phyloP scores from a whole-genome alignment of 2,113 vertebrate genomes.

The Meleagris gallopavo region DNA sequence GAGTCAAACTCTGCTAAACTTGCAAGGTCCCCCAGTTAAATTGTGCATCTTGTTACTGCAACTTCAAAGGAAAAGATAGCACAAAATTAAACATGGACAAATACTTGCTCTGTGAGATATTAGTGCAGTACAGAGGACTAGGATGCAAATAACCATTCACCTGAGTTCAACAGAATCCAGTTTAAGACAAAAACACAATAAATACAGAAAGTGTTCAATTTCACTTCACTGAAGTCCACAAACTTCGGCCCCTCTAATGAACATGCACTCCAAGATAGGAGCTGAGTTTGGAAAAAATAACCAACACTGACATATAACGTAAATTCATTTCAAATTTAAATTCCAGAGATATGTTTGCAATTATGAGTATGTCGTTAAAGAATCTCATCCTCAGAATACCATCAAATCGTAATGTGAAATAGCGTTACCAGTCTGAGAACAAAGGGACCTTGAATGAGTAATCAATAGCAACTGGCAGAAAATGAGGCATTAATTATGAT shows the following conservation, averaged over 20 bases:
- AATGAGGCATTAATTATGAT: conserved; percentile 85
- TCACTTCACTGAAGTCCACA: neutral
- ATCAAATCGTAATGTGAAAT: conserved; percentile 83
- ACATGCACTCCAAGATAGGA: conserved; percentile 55
- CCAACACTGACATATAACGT: conserved; percentile 67
- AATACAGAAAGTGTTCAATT: neutral
- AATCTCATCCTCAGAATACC: conserved; percentile 82
- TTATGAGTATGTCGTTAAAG: conserved; percentile 80
- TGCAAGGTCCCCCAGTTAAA: neutral
- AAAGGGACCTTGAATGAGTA: conserved; percentile 85
- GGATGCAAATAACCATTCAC: neutral
- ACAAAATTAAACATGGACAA: neutral
- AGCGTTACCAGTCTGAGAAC: conserved; percentile 83
- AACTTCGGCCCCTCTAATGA: conserved; percentile 50
- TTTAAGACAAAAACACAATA: conserved; percentile 6
- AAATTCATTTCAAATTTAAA: conserved; percentile 81
- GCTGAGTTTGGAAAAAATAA: conserved; percentile 59
- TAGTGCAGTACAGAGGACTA: neutral
- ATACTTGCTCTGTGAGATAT: neutral
- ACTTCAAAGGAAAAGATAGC: neutral
- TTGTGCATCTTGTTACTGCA: neutral
- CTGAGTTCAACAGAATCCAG: neutral
- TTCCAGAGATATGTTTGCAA: conserved; percentile 77
- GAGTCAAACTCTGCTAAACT: neutral
- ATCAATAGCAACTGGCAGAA: conserved; percentile 86